A percentile compares a stretch with the other conserved stretches of the same genome.
These are phyloP conservation scores for Micromesistius poutassou DNA, from an alignment of 2,797 vertebrate genomes.

Conservation along the genomic window DNA sequence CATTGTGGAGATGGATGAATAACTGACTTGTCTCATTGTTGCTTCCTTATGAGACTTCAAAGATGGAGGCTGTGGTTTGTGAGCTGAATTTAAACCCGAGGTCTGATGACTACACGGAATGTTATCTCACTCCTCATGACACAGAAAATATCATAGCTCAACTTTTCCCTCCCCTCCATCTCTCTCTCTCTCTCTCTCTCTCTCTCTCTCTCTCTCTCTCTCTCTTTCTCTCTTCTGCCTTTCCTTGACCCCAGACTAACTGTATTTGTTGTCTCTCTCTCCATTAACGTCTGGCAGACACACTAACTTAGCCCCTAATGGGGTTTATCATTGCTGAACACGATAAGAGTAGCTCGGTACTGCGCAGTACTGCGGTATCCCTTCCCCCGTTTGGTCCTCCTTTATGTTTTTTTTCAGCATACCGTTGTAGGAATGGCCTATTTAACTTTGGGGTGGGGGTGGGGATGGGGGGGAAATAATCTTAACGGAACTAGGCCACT, in stretches of 20 bases:
- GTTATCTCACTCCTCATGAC: background rate
- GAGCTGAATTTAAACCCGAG: background rate
- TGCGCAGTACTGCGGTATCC: background rate
- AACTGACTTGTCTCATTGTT: background rate
- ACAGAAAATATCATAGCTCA: background rate
- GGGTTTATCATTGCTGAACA: background rate
- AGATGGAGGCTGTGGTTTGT: background rate
- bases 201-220: no score
- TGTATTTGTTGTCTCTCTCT: background rate
- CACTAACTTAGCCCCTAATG: background rate
- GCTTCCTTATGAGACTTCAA: background rate
- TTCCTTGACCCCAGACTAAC: background rate
- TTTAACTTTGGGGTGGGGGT: constrained; percentile 48
- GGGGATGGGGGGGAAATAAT: constrained; percentile 60
- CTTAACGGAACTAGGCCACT: constrained; percentile 67
- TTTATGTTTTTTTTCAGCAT: constrained; percentile 53
- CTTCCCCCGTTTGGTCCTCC: constrained; percentile 42
- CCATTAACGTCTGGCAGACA: background rate
- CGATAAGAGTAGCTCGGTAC: background rate
- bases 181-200: background rate
- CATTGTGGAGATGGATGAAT: background rate
- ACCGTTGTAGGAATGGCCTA: constrained; percentile 63
- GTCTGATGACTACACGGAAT: background rate
- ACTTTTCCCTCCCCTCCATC: no score
- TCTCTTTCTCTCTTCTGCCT: background rate